phyloP scores from a whole-genome alignment of 2,888 invertebrate genomes.

The Galerucella calmariensis region DNA sequence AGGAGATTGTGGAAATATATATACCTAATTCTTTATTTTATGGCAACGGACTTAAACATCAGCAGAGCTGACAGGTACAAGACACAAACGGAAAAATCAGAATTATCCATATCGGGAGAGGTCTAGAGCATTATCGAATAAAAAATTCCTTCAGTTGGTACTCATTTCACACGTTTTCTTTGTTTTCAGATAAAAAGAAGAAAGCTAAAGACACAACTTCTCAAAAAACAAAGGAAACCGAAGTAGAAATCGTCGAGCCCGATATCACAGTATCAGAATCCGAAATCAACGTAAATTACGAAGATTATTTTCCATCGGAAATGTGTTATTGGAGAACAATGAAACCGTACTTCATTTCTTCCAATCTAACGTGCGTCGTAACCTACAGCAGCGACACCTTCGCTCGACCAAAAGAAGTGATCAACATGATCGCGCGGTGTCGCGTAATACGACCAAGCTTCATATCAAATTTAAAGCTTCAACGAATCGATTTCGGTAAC shows the following conservation, averaged over 20 bases:
- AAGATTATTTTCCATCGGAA: slow-evolving; percentile 51
- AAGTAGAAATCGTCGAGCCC: slow-evolving; percentile 3
- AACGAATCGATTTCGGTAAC: slow-evolving; percentile 50
- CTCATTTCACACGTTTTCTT: too few species aligned
- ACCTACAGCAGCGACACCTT: slow-evolving; percentile 43
- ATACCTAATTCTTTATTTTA: too few species aligned
- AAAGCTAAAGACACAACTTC: not conserved
- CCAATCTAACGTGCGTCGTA: slow-evolving; percentile 46
- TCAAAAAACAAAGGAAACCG: not conserved
- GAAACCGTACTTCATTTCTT: slow-evolving; percentile 45
- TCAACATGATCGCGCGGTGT: slow-evolving; percentile 46
- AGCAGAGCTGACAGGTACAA: too few species aligned
- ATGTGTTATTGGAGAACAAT: slow-evolving; percentile 52
- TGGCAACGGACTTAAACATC: too few species aligned
- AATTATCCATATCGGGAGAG: too few species aligned
- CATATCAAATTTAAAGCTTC: slow-evolving; percentile 46
- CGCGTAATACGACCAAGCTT: slow-evolving; percentile 50
- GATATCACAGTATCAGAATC: slow-evolving; percentile 42
- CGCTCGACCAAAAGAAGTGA: slow-evolving; percentile 39
- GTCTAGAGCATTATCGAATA: too few species aligned
- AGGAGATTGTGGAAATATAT: too few species aligned
- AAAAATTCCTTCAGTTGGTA: too few species aligned
- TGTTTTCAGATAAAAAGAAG: not conserved
- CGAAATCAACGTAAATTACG: slow-evolving; percentile 41
- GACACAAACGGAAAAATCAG: too few species aligned